Evolutionary conservation across 2,113 vertebrate genomes (phyloP), one percentile per base, ranked within the genome.

Genomic region (Empidonax traillii): DNA sequence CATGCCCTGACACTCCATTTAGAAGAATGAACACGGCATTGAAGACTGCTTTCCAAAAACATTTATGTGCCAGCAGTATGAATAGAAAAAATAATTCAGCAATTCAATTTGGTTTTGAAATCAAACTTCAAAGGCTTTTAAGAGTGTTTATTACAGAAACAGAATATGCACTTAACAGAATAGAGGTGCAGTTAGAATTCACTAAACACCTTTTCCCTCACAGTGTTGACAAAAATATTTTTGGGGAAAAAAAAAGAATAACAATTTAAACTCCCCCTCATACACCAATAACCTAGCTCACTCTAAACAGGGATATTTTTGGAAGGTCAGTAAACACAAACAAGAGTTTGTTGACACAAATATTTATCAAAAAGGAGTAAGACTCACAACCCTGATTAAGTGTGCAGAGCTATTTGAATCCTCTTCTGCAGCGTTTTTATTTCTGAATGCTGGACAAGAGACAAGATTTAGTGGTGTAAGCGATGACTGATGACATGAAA

Each of bases 101-200:
- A 91, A 63, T 84, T 86, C 87, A 58, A 87, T 89, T 94, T 95
- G 30, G 2, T 75, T 93, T 86, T 84, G 46, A 94, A 97, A 96
- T 92, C 61, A 85, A 91, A 62, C 76, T 94, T 92, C 44, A 74
- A 94, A 79, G 79, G 43, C 31, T 88, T 94, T 85, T 93, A 85
- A 89, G 31, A 78, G 89, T 49, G 13, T 55, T 79, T 87, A 49
- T 80, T 81, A 58, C 77, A 90, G 87, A 79, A 91, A 79, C 3
- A 55, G 49, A 94, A 27, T 59, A 87, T 63, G 39, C 66, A 72
- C 92, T 93, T 95, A 90, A 94, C 23, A 67, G 24, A 61, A 66
- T 5, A 58, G 31, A 80, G 18, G 46, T 61, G 53, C 18, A 82
- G 61, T 37, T 81, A 79, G 28, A 91, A 85, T 59, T 91, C 71